Evolutionary conservation across 1,140 invertebrate species (phyloP).

Genomic region (Drosophila melanica): DNA sequence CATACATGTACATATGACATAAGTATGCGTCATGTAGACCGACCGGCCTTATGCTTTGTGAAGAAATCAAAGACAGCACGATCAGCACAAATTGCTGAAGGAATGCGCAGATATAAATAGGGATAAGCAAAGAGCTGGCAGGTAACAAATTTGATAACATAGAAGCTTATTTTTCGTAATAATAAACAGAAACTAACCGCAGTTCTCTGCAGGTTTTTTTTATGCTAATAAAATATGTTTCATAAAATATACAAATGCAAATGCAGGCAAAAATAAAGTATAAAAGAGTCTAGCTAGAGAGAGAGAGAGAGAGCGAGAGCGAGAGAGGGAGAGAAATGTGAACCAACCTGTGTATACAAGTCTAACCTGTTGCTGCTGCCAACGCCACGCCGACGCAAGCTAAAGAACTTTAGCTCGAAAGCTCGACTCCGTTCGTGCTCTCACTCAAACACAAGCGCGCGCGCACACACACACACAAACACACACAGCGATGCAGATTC

Average conservation of each 20-base stretch:
- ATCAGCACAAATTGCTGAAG: constrained; percentile 15
- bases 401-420: constrained; percentile 72
- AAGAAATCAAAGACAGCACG: constrained; percentile 5
- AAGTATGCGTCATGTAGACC: constrained; percentile 5
- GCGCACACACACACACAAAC: constrained; percentile 26
- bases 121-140: constrained; percentile 9
- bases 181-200: constrained; percentile 6
- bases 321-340: constrained; percentile 20
- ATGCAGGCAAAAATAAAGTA: constrained; percentile 36
- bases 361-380: constrained; percentile 57
- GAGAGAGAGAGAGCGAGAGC: constrained; percentile 39
- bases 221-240: constrained; percentile 3
- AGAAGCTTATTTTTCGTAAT: background rate
- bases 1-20: background rate
- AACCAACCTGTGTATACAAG: constrained; percentile 48
- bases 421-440: constrained; percentile 54
- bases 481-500: constrained; percentile 14
- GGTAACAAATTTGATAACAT: background rate
- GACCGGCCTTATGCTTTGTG: background rate
- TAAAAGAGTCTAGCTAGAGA: constrained; percentile 50
- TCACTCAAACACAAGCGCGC: constrained; percentile 26
- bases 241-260: constrained; percentile 22
- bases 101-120: constrained; percentile 30
- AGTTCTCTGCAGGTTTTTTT: background rate
- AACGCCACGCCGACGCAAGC: constrained; percentile 56